phyloP scores from a whole-genome alignment of 1,140 invertebrate genomes.

The Dendrolimus kikuchii region DNA sequence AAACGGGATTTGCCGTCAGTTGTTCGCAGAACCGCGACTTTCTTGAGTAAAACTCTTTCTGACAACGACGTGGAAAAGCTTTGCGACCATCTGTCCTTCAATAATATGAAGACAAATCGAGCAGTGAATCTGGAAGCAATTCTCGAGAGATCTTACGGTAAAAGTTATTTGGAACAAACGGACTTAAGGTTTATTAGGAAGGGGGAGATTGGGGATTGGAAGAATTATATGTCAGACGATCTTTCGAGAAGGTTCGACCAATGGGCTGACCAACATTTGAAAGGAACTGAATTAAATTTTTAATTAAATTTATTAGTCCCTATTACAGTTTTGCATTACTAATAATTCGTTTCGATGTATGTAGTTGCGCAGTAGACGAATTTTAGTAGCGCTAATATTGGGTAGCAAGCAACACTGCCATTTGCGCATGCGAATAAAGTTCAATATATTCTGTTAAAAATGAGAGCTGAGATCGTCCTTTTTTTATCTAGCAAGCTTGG shows the following conservation, averaged over 20 bases:
- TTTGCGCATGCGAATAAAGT: too few relatives aligned
- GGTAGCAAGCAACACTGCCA: too few relatives aligned
- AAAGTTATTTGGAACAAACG: slow-evolving; percentile 68
- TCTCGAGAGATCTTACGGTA: slow-evolving; percentile 68
- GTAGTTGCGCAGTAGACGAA: too few relatives aligned
- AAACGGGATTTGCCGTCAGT: slow-evolving; percentile 78
- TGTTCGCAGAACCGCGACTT: slow-evolving; percentile 80
- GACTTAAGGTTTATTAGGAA: slow-evolving; percentile 83
- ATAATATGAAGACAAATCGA: slow-evolving; percentile 87
- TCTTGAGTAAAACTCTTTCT: slow-evolving; percentile 79
- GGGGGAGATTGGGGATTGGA: slow-evolving; percentile 89
- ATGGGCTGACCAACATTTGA: slow-evolving; percentile 80
- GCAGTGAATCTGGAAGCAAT: slow-evolving; percentile 81
- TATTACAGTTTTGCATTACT: too few relatives aligned
- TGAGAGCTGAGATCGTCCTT: too few relatives aligned
- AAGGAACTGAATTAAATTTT: slow-evolving; percentile 77
- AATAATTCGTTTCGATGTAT: too few relatives aligned
- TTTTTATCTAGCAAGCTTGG: too few relatives aligned
- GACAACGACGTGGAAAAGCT: slow-evolving; percentile 79
- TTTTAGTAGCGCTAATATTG: too few relatives aligned
- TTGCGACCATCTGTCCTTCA: slow-evolving; percentile 83
- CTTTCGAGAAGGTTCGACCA: slow-evolving; percentile 80
- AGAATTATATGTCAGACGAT: slow-evolving; percentile 84
- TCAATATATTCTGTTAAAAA: too few relatives aligned
- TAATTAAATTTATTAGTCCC: slow-evolving; percentile 49